A percentile compares a stretch with the other conserved stretches of the same genome.
Conservation (phyloP, 2,113 vertebrate species). For the Crotalus horridus region DNA sequence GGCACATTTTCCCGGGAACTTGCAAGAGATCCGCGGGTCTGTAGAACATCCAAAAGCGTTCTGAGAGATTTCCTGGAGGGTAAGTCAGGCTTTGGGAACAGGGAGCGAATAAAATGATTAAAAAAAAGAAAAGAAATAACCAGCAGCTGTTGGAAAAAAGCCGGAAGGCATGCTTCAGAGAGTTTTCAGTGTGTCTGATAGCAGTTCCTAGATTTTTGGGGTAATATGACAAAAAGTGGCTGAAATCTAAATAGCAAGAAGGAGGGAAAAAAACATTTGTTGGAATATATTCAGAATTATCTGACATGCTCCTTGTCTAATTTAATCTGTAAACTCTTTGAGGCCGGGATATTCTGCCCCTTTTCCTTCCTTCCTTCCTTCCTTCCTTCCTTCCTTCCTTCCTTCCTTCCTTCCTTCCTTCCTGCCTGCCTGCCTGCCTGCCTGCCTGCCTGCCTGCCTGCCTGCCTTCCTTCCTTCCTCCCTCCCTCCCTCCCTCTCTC, state of each 20-base stretch:
- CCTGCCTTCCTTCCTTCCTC: background rate
- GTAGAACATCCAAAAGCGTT: background rate
- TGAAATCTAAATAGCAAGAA: background rate
- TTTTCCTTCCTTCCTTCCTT: too few species aligned
- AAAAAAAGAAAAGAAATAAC: background rate
- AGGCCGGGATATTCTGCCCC: background rate
- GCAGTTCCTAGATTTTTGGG: conserved; percentile 35
- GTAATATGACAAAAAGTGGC: background rate
- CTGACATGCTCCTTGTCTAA: background rate
- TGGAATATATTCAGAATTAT: background rate
- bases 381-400: too few species aligned
- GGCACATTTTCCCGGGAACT: background rate
- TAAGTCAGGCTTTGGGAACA: background rate
- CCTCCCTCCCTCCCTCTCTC: too few species aligned
- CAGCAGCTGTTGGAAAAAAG: conserved; percentile 33
- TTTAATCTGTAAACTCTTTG: background rate
- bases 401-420: too few species aligned
- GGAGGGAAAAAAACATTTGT: too few species aligned
- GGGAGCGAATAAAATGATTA: background rate
- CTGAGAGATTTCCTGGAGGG: conserved; percentile 12
- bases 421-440: too few species aligned
- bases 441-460: too few species aligned
- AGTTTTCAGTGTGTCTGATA: conserved; percentile 53
- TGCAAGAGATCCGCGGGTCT: background rate
- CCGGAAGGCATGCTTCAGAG: conserved; percentile 50